Evolutionary conservation across 1,140 invertebrate species (phyloP).

Genomic region (Tetragnatha versicolor): DNA sequence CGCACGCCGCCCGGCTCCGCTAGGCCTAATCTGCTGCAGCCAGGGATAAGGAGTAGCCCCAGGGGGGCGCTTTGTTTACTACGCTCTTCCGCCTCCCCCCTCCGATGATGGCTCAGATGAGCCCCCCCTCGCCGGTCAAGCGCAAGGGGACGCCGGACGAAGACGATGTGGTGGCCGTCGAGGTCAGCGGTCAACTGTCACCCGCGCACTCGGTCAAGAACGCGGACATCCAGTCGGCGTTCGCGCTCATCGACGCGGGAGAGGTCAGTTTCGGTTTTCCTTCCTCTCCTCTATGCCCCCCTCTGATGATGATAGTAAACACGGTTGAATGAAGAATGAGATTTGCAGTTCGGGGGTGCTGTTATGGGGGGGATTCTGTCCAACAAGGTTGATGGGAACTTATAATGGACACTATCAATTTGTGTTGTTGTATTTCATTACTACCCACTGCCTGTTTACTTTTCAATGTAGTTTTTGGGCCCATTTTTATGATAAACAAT

Average conservation of each 20-base stretch:
- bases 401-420: too few relatives aligned
- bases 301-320: too few relatives aligned
- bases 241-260: constrained; percentile 48
- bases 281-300: too few relatives aligned
- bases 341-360: too few relatives aligned
- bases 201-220: constrained; percentile 38
- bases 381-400: too few relatives aligned
- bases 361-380: too few relatives aligned
- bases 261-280: constrained; percentile 34
- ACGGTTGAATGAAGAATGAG: too few relatives aligned
- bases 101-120: constrained; percentile 52
- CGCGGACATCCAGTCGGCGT: constrained; percentile 49
- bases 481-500: too few relatives aligned
- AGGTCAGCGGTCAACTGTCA: constrained; percentile 43
- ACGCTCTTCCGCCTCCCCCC: background rate
- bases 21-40: constrained; percentile 33
- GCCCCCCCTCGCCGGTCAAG: constrained; percentile 35
- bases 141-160: constrained; percentile 47
- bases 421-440: too few relatives aligned
- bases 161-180: constrained; percentile 31
- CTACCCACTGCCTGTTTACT: too few relatives aligned
- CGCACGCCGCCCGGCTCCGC: constrained; percentile 41
- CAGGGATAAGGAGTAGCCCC: background rate
- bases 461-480: too few relatives aligned
- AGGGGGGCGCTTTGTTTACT: background rate